phyloP scores from a whole-genome alignment of 2,888 invertebrate species.

The Zeuzera pyrina region DNA sequence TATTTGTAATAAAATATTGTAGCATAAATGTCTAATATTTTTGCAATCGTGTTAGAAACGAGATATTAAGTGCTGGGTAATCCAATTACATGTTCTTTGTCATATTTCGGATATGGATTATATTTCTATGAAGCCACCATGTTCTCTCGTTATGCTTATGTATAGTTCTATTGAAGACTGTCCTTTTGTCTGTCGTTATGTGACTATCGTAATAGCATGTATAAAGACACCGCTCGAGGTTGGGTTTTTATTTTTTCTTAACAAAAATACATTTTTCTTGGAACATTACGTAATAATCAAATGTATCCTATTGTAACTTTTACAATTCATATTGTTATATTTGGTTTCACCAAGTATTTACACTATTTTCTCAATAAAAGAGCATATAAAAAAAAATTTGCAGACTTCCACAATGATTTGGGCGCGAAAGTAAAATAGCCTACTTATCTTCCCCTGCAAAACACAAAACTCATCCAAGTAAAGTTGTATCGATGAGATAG shows the following conservation, averaged over 20 bases:
- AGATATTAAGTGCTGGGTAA: slow-evolving; percentile 68
- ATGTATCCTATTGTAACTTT: too few relatives aligned
- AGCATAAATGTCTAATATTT: slow-evolving; percentile 28
- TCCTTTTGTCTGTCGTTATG: slow-evolving; percentile 44
- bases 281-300: too few relatives aligned
- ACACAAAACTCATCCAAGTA: too few relatives aligned
- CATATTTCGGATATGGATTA: slow-evolving; percentile 67
- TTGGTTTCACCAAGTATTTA: too few relatives aligned
- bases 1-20: not conserved
- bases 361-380: too few relatives aligned
- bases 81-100: slow-evolving; percentile 69
- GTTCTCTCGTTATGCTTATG: slow-evolving; percentile 52
- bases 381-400: too few relatives aligned
- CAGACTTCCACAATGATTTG: too few relatives aligned
- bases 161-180: slow-evolving; percentile 49
- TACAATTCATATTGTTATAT: too few relatives aligned
- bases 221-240: slow-evolving; percentile 24
- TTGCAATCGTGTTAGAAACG: slow-evolving; percentile 43
- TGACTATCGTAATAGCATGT: slow-evolving; percentile 41
- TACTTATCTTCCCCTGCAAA: too few relatives aligned
- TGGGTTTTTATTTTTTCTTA: not conserved
- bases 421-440: too few relatives aligned
- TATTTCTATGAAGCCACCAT: slow-evolving; percentile 61
- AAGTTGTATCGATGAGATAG: too few relatives aligned
- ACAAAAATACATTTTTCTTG: not conserved